Percentiles rank a stretch among this genome's conserved stretches.
Conservation (phyloP, 2,888 invertebrate species). For the Drosophila engyochracea region DNA sequence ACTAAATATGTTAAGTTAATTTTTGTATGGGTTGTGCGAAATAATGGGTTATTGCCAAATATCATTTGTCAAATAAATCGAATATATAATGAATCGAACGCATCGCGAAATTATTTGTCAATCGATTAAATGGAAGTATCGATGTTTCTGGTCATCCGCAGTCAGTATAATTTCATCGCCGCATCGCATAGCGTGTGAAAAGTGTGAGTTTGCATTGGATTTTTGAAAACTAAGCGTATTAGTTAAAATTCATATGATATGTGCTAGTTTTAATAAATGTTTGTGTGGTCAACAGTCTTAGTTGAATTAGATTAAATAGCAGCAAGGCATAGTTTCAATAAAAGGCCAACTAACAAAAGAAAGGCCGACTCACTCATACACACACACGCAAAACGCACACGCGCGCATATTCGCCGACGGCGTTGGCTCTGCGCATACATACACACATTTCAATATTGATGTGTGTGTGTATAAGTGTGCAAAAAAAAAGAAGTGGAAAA, state of each 20-base stretch:
- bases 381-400: conserved; percentile 15
- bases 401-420: conserved; percentile 54
- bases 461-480: conserved; percentile 60
- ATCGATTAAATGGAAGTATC: conserved; percentile 29
- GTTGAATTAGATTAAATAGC: neutral
- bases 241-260: conserved; percentile 20
- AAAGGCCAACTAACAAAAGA: conserved; percentile 36
- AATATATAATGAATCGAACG: conserved; percentile 12
- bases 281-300: conserved; percentile 6
- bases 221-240: conserved; percentile 29
- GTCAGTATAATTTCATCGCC: conserved; percentile 69
- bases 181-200: conserved; percentile 67
- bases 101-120: neutral
- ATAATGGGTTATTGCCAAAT: neutral
- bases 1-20: neutral
- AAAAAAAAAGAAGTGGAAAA: conserved; percentile 62
- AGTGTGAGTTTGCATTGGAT: conserved; percentile 63
- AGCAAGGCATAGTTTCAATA: conserved; percentile 16
- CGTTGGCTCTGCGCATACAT: conserved; percentile 52
- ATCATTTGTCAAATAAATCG: conserved; percentile 15
- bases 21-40: neutral
- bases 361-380: conserved; percentile 43
- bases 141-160: conserved; percentile 34
- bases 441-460: conserved; percentile 20
- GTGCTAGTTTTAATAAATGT: conserved; percentile 2